These are phyloP conservation scores for Xanthia icteritia DNA, from an alignment of 2,888 invertebrate species.

Conservation along the genomic window DNA sequence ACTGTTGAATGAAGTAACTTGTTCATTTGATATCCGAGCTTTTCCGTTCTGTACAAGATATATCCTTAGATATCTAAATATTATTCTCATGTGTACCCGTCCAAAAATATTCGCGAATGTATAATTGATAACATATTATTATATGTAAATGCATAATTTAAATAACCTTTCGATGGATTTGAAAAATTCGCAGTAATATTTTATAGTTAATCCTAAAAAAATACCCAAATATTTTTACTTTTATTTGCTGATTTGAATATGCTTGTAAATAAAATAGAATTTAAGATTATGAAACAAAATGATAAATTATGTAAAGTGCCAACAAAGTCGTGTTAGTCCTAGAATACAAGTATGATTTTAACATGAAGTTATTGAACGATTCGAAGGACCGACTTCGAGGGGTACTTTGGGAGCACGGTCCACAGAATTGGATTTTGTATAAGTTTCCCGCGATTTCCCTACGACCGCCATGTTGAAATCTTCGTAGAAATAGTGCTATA, in stretches of 20 bases:
- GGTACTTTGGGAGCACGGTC: slow-evolving; percentile 25
- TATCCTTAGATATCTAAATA: slow-evolving; percentile 16
- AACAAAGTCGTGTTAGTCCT: slow-evolving; percentile 61
- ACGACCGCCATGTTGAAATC: slow-evolving; percentile 33
- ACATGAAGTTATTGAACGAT: slow-evolving; percentile 23
- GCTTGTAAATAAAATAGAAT: slow-evolving; percentile 63
- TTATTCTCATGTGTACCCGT: slow-evolving; percentile 59
- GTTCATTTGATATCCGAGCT: slow-evolving; percentile 3
- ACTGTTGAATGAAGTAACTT: not conserved
- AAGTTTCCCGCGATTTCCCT: slow-evolving; percentile 33
- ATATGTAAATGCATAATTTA: slow-evolving; percentile 30
- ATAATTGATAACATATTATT: slow-evolving; percentile 35
- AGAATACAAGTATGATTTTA: slow-evolving; percentile 42
- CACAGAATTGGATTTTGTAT: slow-evolving; percentile 41
- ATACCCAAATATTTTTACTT: slow-evolving; percentile 15
- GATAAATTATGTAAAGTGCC: slow-evolving; percentile 71
- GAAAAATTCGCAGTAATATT: slow-evolving; percentile 17
- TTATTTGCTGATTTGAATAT: slow-evolving; percentile 36
- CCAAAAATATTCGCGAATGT: slow-evolving; percentile 56
- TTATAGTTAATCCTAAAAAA: slow-evolving; percentile 17
- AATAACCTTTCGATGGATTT: slow-evolving; percentile 38
- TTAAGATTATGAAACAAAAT: slow-evolving; percentile 50
- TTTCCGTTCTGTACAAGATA: slow-evolving; percentile 7
- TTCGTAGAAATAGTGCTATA: slow-evolving; percentile 22
- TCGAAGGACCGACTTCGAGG: slow-evolving; percentile 26